Evolutionary conservation across 2,888 invertebrate species (phyloP).

Genomic region (Dynastes grantii): DNA sequence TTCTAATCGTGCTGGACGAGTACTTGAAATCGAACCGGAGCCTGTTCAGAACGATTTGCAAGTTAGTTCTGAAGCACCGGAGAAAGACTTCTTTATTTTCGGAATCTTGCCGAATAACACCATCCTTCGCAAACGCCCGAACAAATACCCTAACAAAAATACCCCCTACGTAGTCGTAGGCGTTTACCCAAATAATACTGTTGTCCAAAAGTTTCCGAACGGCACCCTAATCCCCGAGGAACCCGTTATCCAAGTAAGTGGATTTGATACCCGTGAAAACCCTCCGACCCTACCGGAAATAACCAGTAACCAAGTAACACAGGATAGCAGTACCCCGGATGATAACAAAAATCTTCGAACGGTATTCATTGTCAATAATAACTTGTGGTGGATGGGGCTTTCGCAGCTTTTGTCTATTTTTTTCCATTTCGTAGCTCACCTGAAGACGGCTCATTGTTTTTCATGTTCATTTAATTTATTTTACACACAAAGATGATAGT

Average conservation of each 20-base stretch:
- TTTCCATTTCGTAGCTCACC: slow-evolving; percentile 52
- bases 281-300: slow-evolving; percentile 75
- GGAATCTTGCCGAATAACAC: slow-evolving; percentile 86
- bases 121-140: slow-evolving; percentile 83
- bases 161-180: slow-evolving; percentile 84
- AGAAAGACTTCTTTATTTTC: slow-evolving; percentile 82
- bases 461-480: slow-evolving; percentile 30
- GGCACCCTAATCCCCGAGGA: slow-evolving; percentile 84
- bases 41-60: slow-evolving; percentile 52
- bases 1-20: slow-evolving; percentile 61
- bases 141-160: slow-evolving; percentile 79
- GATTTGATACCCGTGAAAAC: slow-evolving; percentile 74
- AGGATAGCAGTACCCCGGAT: slow-evolving; percentile 63
- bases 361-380: slow-evolving; percentile 67
- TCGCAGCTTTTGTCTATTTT: slow-evolving; percentile 52
- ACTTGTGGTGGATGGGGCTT: slow-evolving; percentile 63
- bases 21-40: slow-evolving; percentile 59
- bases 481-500: background rate
- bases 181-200: slow-evolving; percentile 84
- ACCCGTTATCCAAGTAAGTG: slow-evolving; percentile 71
- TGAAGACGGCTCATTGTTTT: slow-evolving; percentile 44
- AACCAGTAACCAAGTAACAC: slow-evolving; percentile 79
- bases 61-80: slow-evolving; percentile 66
- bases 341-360: slow-evolving; percentile 75
- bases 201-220: slow-evolving; percentile 86